These are phyloP conservation scores for Euwallacea similis DNA, from an alignment of 1,140 invertebrate genomes.

Conservation along the genomic window DNA sequence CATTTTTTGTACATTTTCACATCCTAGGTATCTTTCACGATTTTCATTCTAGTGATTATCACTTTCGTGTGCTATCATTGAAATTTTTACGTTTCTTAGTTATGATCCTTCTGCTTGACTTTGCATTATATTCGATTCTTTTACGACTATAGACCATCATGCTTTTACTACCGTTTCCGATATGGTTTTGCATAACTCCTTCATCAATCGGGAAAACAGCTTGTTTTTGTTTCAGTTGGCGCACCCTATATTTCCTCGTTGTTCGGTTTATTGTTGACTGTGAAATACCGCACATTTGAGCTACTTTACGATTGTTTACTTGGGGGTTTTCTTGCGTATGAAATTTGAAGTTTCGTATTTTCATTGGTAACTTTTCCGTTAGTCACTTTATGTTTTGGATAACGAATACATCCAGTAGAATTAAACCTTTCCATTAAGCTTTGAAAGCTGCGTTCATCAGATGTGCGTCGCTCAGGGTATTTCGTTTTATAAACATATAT, in stretches of 20 bases:
- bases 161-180: too few relatives aligned
- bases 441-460: neutral
- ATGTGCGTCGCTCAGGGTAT: neutral
- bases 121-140: too few relatives aligned
- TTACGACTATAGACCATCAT: too few relatives aligned
- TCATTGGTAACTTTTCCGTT: neutral
- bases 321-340: neutral
- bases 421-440: neutral
- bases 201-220: too few relatives aligned
- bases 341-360: neutral
- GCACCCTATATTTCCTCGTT: neutral
- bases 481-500: neutral
- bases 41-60: too few relatives aligned
- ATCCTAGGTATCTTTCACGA: too few relatives aligned
- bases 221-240: too few relatives aligned
- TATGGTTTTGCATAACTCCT: too few relatives aligned
- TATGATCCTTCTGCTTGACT: too few relatives aligned
- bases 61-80: too few relatives aligned
- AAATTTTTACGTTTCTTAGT: too few relatives aligned
- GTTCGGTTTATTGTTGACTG: slow-evolving; percentile 2
- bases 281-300: neutral
- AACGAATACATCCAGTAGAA: neutral
- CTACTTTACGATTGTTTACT: neutral
- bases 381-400: neutral
- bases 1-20: too few relatives aligned